Evolutionary conservation across 2,888 invertebrate species (phyloP).

Genomic region (Branchipolynoe longqiensis): DNA sequence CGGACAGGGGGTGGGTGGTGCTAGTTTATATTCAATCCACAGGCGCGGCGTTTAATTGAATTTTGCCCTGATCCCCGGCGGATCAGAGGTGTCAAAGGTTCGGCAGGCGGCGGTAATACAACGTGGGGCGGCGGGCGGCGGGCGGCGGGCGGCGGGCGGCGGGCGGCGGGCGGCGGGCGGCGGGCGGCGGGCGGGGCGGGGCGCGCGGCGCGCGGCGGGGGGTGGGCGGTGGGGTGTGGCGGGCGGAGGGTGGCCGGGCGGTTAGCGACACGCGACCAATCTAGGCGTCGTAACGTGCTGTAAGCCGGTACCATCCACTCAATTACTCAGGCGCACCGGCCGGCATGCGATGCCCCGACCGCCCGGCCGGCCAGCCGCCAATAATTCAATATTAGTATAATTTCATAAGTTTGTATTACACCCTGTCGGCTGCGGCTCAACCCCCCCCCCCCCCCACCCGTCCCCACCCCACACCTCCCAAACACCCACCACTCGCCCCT

Average conservation of each 20-base stretch:
- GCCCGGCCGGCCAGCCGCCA: neutral
- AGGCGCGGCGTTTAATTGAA: slow-evolving; percentile 53
- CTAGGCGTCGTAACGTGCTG: slow-evolving; percentile 25
- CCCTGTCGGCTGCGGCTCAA: neutral
- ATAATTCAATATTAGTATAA: slow-evolving; percentile 58
- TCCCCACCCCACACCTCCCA: neutral
- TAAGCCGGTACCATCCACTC: slow-evolving; percentile 41
- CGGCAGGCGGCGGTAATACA: slow-evolving; percentile 43
- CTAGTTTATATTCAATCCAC: slow-evolving; percentile 51
- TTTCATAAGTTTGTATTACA: slow-evolving; percentile 57
- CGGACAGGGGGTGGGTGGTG: neutral
- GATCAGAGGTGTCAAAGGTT: slow-evolving; percentile 56
- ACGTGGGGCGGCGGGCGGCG: neutral
- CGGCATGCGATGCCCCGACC: neutral
- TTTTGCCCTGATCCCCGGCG: slow-evolving; percentile 52
- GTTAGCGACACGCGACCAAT: slow-evolving; percentile 32
- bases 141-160: neutral
- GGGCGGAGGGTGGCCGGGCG: slow-evolving; percentile 5
- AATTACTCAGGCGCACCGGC: slow-evolving; percentile 14
- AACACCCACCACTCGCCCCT: neutral
- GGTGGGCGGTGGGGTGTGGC: no score
- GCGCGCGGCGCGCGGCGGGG: neutral
- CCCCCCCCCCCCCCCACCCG: neutral
- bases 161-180: neutral
- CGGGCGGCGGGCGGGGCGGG: slow-evolving; percentile 24